Conservation (phyloP, 2,113 vertebrate genomes). For the Onychostoma macrolepis region DNA sequence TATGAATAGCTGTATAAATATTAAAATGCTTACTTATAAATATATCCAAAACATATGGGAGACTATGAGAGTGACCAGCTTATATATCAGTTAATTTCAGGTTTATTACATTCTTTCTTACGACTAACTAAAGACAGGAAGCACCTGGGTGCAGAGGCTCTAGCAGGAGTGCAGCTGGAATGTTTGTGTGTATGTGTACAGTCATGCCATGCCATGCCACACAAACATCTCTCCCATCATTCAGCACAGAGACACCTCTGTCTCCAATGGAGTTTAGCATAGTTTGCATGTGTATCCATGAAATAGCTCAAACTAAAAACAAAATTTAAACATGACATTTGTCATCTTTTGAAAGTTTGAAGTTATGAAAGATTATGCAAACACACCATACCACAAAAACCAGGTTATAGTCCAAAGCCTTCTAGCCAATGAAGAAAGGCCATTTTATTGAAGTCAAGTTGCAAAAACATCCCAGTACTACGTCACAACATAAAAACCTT, state of each 20-base stretch:
- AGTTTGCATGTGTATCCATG: background rate
- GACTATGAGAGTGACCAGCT: background rate
- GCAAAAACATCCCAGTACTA: background rate
- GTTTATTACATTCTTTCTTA: slow-evolving; percentile 22
- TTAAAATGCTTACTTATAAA: background rate
- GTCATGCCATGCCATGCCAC: slow-evolving; percentile 60
- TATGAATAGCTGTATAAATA: background rate
- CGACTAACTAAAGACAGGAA: slow-evolving; percentile 80
- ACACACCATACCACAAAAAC: background rate
- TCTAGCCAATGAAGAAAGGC: background rate
- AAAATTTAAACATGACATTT: background rate
- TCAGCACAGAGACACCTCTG: slow-evolving; percentile 5
- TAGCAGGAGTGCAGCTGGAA: slow-evolving; percentile 60
- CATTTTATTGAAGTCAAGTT: background rate
- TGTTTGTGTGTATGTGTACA: slow-evolving; percentile 39
- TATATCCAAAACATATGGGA: background rate
- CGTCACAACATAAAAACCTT: background rate
- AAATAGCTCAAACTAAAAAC: background rate
- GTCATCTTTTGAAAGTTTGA: background rate
- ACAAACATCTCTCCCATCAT: slow-evolving; percentile 62
- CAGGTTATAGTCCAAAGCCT: background rate
- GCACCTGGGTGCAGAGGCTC: slow-evolving; percentile 80
- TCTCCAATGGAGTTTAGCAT: slow-evolving; percentile 19
- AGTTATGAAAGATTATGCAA: background rate
- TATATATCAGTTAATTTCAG: slow-evolving; percentile 9